Base-by-base conservation (phyloP, 2,113 vertebrate genomes). In the Calcarius ornatus region DNA sequence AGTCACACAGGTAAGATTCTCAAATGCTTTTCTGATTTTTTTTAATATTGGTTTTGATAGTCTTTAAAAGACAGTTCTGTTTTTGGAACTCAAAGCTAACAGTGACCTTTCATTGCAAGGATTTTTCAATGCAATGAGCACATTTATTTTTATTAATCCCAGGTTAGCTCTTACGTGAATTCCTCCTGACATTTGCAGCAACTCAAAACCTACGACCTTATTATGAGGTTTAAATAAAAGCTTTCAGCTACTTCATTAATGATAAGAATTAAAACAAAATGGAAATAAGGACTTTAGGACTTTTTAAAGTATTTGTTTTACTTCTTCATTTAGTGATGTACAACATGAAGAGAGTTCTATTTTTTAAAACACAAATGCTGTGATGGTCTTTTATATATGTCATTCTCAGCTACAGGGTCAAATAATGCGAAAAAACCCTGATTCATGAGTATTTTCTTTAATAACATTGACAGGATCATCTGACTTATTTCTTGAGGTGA, bases 91-190 rank as follows among this genome's bases (percentile, higher is more conserved):
- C 56, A 91, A 81, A 96, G 17, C 30, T 54, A 87, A 59, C 42
- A 57, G 23, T 93, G 92, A 95, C 81, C 59, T 96, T 94, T 93
- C 43, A 60, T 81, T 66, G 50, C 37, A 86, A 94, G 71, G 33
- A 86, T 64, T 91, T 92, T 79, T 91, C 31, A 91, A 93, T 78
- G 76, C 60, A 80, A 84, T 88, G 87, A 75, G 24, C 16, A 86
- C 33, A 54, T 86, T 92, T 92, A 89, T 92, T 94, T 87, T 89
- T 87, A 86, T 89, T 92, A 95, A 95, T 95, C 75, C 54, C 28
- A 82, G 33, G 57, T 82, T 88, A 72, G 28, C 13, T 69, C 15
- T 77, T 91, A 42, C 18, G 11, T 68, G 82, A 88, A 91, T 91
- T 80, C 22, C 24, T 92, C 38, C 45, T 95, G 92, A 83, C 77